Percentiles rank a stretch among this genome's conserved stretches.
These are phyloP conservation scores for Phalanger gymnotis DNA, from an alignment of 2,797 vertebrate species.

Conservation along the genomic window DNA sequence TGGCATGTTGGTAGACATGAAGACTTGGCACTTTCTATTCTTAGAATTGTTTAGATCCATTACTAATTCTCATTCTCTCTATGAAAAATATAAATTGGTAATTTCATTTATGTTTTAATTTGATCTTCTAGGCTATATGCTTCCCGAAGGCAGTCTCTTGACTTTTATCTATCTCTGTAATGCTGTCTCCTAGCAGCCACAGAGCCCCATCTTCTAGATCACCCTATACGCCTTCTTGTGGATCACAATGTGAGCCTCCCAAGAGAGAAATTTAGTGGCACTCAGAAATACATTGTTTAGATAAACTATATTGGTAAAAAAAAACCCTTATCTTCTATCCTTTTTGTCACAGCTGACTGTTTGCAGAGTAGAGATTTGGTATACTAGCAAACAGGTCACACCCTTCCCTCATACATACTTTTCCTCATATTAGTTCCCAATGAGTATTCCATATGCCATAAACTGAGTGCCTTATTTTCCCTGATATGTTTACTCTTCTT, in stretches of 20 bases:
- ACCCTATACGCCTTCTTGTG: neutral
- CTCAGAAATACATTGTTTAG: neutral
- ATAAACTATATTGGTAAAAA: neutral
- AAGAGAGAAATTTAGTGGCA: neutral
- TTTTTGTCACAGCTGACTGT: neutral
- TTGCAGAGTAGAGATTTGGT: neutral
- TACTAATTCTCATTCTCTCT: neutral
- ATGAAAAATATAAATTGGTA: neutral
- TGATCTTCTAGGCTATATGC: neutral
- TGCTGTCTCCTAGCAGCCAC: neutral
- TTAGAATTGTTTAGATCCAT: neutral
- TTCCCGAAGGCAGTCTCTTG: neutral
- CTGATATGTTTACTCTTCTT: neutral
- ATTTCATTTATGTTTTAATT: neutral
- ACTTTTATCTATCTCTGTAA: neutral
- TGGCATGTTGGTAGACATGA: neutral
- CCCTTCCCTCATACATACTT: neutral
- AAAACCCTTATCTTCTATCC: neutral
- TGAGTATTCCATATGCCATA: neutral
- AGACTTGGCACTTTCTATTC: neutral
- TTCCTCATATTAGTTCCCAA: neutral
- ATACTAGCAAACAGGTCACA: neutral
- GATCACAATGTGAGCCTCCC: neutral
- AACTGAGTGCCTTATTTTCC: neutral
- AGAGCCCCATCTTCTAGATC: neutral